Percentiles rank a stretch among this genome's conserved stretches.
Conservation (phyloP, 2,797 vertebrate genomes). For the Erethizon dorsatum region DNA sequence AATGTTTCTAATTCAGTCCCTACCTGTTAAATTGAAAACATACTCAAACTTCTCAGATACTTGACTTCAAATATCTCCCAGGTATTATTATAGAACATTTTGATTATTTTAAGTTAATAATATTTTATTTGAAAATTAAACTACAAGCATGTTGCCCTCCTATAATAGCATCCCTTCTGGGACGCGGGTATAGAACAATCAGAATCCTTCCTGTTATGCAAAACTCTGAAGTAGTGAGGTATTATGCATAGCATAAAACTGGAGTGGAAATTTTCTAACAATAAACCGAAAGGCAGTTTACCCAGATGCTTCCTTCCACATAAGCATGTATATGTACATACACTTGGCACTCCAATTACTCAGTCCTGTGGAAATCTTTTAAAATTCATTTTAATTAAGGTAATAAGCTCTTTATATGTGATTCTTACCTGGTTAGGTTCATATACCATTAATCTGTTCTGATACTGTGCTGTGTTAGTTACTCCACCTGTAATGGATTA, state of each 20-base stretch:
- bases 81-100: neutral
- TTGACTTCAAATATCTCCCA: neutral
- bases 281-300: neutral
- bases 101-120: neutral
- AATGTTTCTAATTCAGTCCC: neutral
- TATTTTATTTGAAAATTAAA: constrained; percentile 57
- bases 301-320: constrained; percentile 39
- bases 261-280: neutral
- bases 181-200: neutral
- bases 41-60: neutral
- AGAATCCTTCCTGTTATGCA: neutral
- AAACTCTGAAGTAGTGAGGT: constrained; percentile 39
- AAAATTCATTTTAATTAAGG: constrained; percentile 70
- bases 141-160: neutral
- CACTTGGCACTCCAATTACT: constrained; percentile 33
- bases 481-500: constrained; percentile 95
- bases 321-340: neutral
- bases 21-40: neutral
- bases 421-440: constrained; percentile 96
- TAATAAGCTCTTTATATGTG: constrained; percentile 47
- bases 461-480: constrained; percentile 98
- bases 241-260: neutral
- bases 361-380: constrained; percentile 53
- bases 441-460: constrained; percentile 98
- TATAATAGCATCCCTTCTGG: neutral